These are phyloP conservation scores for Gisinianus flammeolus DNA, from an alignment of 2,888 invertebrate species.

Conservation along the genomic window DNA sequence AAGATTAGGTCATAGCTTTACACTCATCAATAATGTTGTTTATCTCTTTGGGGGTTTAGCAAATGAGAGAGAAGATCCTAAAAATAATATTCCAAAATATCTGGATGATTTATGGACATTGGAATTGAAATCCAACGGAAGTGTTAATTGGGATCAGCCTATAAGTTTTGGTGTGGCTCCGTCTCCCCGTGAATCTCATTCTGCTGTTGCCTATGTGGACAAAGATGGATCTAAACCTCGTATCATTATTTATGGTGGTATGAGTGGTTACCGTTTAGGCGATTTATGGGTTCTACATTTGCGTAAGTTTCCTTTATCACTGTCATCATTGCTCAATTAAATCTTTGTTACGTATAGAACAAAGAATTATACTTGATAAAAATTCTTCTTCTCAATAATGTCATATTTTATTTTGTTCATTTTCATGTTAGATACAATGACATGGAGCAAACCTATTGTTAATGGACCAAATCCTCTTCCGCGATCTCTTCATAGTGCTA, in stretches of 20 bases:
- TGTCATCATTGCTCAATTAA: too few species aligned
- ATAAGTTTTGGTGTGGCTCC: slow-evolving; percentile 91
- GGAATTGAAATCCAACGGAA: slow-evolving; percentile 79
- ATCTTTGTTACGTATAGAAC: too few species aligned
- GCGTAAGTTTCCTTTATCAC: slow-evolving; percentile 64
- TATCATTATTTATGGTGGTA: slow-evolving; percentile 95
- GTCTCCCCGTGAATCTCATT: slow-evolving; percentile 95
- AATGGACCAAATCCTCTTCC: slow-evolving; percentile 89
- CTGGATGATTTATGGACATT: slow-evolving; percentile 94
- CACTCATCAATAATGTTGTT: slow-evolving; percentile 88
- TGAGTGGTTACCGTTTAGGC: slow-evolving; percentile 97
- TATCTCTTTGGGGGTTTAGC: slow-evolving; percentile 97
- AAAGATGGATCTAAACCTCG: slow-evolving; percentile 79
- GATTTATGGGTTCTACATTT: slow-evolving; percentile 97
- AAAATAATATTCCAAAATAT: slow-evolving; percentile 96
- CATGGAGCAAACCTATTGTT: slow-evolving; percentile 89
- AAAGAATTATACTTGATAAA: too few species aligned
- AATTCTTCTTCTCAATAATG: background rate
- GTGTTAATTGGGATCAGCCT: slow-evolving; percentile 88
- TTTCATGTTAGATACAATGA: slow-evolving; percentile 75
- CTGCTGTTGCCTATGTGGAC: slow-evolving; percentile 88
- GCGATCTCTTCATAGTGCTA: slow-evolving; percentile 94
- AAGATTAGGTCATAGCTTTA: slow-evolving; percentile 96
- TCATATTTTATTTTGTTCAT: slow-evolving; percentile 41
- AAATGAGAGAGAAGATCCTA: slow-evolving; percentile 97